Conservation (phyloP, 1,140 invertebrate species). For the Piezodorus guildinii region DNA sequence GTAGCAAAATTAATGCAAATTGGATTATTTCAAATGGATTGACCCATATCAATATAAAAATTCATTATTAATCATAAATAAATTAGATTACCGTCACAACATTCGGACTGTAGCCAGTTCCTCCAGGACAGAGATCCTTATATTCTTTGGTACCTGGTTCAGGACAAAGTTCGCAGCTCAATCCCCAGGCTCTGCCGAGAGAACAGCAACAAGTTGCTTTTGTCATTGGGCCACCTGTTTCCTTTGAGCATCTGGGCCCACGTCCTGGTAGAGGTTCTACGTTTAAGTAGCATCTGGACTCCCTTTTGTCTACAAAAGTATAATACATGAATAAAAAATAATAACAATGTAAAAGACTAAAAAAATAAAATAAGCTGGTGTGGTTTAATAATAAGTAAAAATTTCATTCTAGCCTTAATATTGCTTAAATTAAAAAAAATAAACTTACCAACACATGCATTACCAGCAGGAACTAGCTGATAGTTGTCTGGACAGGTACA, state of each 20-base stretch:
- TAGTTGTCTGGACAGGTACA: conserved; percentile 44
- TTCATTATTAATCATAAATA: not conserved
- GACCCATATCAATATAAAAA: too few species aligned
- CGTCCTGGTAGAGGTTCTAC: conserved; percentile 36
- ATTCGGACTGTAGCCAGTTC: conserved; percentile 72
- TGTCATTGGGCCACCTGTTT: conserved; percentile 49
- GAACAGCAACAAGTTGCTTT: conserved; percentile 79
- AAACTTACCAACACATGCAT: conserved; percentile 54
- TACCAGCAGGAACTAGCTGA: conserved; percentile 49
- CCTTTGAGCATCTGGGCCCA: conserved; percentile 38
- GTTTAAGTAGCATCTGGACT: conserved; percentile 63
- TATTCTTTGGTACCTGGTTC: conserved; percentile 55
- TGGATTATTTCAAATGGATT: too few species aligned
- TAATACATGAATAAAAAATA: too few species aligned
- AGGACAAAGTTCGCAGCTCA: conserved; percentile 70
- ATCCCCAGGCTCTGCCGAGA: conserved; percentile 72
- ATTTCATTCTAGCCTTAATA: too few species aligned
- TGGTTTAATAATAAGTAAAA: too few species aligned
- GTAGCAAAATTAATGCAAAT: too few species aligned
- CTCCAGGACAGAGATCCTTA: conserved; percentile 67
- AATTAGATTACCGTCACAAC: conserved; percentile 50
- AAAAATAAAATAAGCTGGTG: too few species aligned
- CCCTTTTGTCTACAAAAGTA: conserved; percentile 56
- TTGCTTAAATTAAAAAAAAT: too few species aligned
- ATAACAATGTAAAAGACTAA: too few species aligned